Evolutionary conservation across 2,113 vertebrate species (phyloP), one percentile per base, ranked within the genome.

Genomic region (Ictidomys tridecemlineatus): DNA sequence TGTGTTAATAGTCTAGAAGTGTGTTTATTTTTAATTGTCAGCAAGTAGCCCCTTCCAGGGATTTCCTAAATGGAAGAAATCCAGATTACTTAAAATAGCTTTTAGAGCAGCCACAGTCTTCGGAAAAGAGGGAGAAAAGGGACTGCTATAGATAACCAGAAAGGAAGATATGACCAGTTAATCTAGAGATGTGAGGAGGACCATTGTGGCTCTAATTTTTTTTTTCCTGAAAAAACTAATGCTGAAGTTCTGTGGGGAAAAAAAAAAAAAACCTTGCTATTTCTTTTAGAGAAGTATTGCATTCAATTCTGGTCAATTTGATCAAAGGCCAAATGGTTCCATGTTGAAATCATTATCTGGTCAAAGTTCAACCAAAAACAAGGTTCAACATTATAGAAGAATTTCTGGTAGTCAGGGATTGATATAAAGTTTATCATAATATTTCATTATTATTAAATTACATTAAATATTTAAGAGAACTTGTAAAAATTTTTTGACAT

Each of bases 381-480:
- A 8, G 0, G n/a, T 32, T 65, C 37, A 58, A 39, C 0, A 8
- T 72, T 39, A 67, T 2, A 86, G 37, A 72, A 86, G 37, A 72
- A 94, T n/a, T 51, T 45, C 26, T 56, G 26, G 26, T n/a, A 86
- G 39, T 20, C 9, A 69, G 5, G 8, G 4, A 51, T 89, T 85
- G 63, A 80, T n/a, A n/a, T 30, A 24, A 63, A 56, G 4, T 48
- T 58, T 32, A 84, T 78, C 76, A 56, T 22, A 76, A 73, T 51
- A 37, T 39, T 26, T 89, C 32, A 85, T 89, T 89, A 74, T 63
- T 79, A 63, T 73, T 85, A 79, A 85, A 20, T 73, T n/a, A 2
- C 30, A 63, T 42, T 77, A 77, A 86, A 79, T 91, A 58, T 72
- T 95, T 87, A 58, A 65, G 58, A 77, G 20, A 89, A 73, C 90